Conservation (phyloP, 35 echinoderm and acorn worm species). For the Heliocidaris erythrogramma region DNA sequence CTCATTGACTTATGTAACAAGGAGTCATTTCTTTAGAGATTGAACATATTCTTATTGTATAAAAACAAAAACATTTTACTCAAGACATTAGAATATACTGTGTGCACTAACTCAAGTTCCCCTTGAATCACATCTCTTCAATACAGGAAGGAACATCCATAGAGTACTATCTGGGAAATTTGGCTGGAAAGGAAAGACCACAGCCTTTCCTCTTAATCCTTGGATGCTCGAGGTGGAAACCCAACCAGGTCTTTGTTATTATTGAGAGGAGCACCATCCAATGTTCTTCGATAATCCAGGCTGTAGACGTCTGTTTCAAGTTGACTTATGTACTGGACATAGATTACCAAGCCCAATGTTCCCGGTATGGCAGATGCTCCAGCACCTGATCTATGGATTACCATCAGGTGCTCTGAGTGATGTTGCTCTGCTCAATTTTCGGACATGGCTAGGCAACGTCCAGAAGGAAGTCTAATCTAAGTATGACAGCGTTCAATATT, state of each 20-base stretch:
- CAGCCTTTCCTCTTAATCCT: slow-evolving; percentile 48
- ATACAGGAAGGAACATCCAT: slow-evolving; percentile 29
- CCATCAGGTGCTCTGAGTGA: not conserved
- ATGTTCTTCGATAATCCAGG: slow-evolving; percentile 41
- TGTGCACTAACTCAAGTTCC: not conserved
- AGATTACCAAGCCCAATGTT: not conserved
- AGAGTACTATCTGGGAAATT: slow-evolving; percentile 28
- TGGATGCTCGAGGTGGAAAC: slow-evolving; percentile 38
- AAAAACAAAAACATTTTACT: not conserved
- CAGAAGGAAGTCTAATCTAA: not conserved
- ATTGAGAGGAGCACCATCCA: slow-evolving; percentile 33
- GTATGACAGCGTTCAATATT: no score
- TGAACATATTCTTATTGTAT: not conserved
- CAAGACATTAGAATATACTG: slow-evolving; percentile 27
- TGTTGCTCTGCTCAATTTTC: slow-evolving; percentile 40
- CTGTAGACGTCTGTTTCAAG: slow-evolving; percentile 45
- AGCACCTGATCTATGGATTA: slow-evolving; percentile 42
- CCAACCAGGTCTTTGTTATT: slow-evolving; percentile 52
- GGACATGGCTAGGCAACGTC: slow-evolving; percentile 33
- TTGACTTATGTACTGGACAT: slow-evolving; percentile 39
- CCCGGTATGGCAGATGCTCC: slow-evolving; percentile 46
- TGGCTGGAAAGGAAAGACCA: slow-evolving; percentile 44
- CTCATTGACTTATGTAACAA: not conserved
- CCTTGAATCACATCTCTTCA: slow-evolving; percentile 31
- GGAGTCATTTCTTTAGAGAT: not conserved